phyloP scores from a whole-genome alignment of 1,140 invertebrate genomes.

The Meloidogyne exigua region DNA sequence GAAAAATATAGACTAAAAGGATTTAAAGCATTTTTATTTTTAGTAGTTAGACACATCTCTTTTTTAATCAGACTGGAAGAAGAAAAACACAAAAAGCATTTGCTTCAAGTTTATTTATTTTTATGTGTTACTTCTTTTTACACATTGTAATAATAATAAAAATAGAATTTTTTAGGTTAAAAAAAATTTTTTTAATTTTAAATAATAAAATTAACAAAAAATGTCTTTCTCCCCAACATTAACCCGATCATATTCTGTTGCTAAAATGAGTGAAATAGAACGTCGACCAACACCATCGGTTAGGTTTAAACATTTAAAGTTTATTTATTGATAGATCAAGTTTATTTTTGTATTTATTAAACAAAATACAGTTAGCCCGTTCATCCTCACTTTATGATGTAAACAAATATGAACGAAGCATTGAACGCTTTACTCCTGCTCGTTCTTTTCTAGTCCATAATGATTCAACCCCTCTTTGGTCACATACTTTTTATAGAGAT shows the following conservation, averaged over 20 bases:
- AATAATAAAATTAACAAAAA: background rate
- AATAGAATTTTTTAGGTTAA: background rate
- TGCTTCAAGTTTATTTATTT: too few species aligned
- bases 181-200: background rate
- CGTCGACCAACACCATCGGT: conserved; percentile 20
- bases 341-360: background rate
- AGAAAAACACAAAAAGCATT: too few species aligned
- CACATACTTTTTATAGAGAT: conserved; percentile 6
- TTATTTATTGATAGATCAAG: background rate
- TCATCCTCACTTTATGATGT: conserved; percentile 14
- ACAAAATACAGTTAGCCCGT: background rate
- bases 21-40: too few species aligned
- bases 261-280: conserved; percentile 16
- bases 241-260: conserved; percentile 12
- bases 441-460: conserved; percentile 2
- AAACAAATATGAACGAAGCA: background rate
- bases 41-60: too few species aligned
- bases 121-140: too few species aligned
- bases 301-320: background rate
- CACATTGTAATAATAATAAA: background rate
- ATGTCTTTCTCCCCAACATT: background rate
- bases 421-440: conserved; percentile 11
- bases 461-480: conserved; percentile 12
- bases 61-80: too few species aligned
- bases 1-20: too few species aligned